A percentile compares a stretch with the other conserved stretches of the same genome.
Conservation (phyloP, 2,888 invertebrate genomes). For the Ypsolopha scabrella region DNA sequence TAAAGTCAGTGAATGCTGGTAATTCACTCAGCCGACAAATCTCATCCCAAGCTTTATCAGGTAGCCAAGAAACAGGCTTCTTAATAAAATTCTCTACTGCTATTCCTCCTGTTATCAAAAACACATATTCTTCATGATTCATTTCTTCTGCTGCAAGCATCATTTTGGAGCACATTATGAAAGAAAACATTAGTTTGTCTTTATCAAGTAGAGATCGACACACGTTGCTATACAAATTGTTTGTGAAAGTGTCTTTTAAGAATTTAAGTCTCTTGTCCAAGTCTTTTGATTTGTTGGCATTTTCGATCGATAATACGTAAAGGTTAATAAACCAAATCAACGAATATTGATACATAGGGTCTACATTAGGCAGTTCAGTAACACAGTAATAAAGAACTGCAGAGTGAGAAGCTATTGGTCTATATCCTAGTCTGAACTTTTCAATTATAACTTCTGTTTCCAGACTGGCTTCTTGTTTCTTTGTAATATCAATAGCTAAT, state of each 20-base stretch:
- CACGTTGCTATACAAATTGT: conserved; percentile 83
- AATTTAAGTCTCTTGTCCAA: conserved; percentile 77
- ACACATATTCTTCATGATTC: conserved; percentile 72
- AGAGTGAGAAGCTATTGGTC: conserved; percentile 83
- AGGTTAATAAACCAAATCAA: conserved; percentile 88
- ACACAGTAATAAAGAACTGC: conserved; percentile 86
- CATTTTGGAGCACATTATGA: conserved; percentile 81
- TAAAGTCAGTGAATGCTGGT: conserved; percentile 64
- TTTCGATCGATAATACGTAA: conserved; percentile 81
- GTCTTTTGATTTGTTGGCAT: conserved; percentile 78
- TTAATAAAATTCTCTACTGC: conserved; percentile 72
- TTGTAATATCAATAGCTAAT: conserved; percentile 83
- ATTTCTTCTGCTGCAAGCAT: conserved; percentile 71
- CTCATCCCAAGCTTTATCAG: conserved; percentile 84
- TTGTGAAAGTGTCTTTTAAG: conserved; percentile 81
- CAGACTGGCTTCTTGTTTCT: conserved; percentile 82
- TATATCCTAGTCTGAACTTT: conserved; percentile 78
- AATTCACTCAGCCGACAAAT: conserved; percentile 75
- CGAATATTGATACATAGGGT: conserved; percentile 92
- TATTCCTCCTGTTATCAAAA: conserved; percentile 83
- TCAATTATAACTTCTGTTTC: conserved; percentile 85
- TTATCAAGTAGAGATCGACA: conserved; percentile 88
- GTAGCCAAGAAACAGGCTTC: conserved; percentile 80
- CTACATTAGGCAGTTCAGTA: conserved; percentile 84
- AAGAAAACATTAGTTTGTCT: conserved; percentile 86